phyloP scores from a whole-genome alignment of 2,888 invertebrate genomes.

The Adelphocoris suturalis region DNA sequence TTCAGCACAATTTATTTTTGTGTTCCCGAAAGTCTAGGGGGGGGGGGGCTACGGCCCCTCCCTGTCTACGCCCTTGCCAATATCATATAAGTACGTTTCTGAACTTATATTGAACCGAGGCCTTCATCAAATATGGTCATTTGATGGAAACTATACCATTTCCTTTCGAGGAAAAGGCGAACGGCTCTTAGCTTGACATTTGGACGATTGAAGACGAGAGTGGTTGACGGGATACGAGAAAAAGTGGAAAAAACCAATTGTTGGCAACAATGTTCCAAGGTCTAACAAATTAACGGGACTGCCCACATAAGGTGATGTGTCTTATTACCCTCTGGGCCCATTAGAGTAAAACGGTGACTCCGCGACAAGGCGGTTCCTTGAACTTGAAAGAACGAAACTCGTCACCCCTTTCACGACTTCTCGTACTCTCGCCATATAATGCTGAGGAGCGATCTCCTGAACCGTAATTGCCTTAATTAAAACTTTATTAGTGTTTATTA shows the following conservation, averaged over 20 bases:
- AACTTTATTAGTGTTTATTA: no score
- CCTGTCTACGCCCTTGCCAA: no score
- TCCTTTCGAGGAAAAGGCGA: neutral
- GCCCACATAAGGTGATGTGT: constrained; percentile 58
- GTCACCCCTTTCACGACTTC: neutral
- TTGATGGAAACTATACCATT: no score
- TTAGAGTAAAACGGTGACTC: constrained; percentile 27
- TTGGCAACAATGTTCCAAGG: constrained; percentile 50
- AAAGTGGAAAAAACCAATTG: constrained; percentile 46
- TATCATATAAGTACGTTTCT: no score
- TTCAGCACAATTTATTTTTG: no score
- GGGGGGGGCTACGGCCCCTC: no score
- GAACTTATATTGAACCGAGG: no score
- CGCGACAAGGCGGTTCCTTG: constrained; percentile 10
- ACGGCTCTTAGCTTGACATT: neutral
- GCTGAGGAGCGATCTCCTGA: no score
- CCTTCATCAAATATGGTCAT: no score
- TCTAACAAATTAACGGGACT: constrained; percentile 51
- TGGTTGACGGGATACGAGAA: constrained; percentile 15
- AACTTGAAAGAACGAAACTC: neutral
- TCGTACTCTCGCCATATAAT: no score
- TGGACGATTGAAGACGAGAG: neutral
- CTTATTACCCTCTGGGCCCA: constrained; percentile 50
- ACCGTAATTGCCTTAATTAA: no score
- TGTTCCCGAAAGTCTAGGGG: no score